A percentile compares a stretch with the other conserved stretches of the same genome.
phyloP scores from a whole-genome alignment of 2,113 vertebrate species.

The Sphyrna mokarran region DNA sequence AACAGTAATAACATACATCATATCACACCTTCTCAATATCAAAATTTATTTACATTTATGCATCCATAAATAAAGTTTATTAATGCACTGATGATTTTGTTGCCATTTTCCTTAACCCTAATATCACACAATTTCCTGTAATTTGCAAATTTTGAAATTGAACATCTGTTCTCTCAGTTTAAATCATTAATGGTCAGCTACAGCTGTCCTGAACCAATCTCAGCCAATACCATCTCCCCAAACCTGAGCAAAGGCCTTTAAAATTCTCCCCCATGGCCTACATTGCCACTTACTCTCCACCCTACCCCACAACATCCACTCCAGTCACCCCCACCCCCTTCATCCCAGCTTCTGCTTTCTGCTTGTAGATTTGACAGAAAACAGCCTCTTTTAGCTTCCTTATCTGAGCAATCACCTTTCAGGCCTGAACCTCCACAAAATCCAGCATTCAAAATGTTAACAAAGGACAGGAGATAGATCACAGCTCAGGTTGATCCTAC shows the following conservation, averaged over 20 bases:
- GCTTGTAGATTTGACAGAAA: neutral
- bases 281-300: no score
- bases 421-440: neutral
- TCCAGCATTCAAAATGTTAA: neutral
- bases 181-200: no score
- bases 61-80: neutral
- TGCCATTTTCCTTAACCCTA: neutral
- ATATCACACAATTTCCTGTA: no score
- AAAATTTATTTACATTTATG: neutral
- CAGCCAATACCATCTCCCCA: no score
- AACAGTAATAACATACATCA: neutral
- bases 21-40: neutral
- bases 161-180: no score
- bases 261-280: no score
- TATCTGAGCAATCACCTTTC: neutral
- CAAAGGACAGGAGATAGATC: neutral
- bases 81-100: neutral
- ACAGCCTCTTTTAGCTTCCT: neutral
- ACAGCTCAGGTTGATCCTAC: neutral
- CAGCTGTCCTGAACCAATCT: no score
- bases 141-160: no score
- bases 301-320: no score
- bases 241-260: no score
- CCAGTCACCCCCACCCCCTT: neutral
- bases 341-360: neutral